Percentiles rank a stretch among this genome's conserved stretches.
phyloP scores from a whole-genome alignment of 1,140 invertebrate genomes.

The Dreissena rostriformis region DNA sequence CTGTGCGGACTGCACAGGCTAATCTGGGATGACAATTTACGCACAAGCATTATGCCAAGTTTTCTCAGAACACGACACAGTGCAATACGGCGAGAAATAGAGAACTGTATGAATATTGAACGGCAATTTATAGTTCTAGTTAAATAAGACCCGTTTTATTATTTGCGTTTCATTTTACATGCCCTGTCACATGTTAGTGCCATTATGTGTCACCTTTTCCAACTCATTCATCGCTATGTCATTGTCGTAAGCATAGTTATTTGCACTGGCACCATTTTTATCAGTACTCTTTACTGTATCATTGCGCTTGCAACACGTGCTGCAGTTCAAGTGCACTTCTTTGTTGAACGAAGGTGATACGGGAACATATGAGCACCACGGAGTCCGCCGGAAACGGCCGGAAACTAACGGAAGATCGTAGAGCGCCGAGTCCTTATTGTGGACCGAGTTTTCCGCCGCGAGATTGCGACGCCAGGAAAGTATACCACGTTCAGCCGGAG shows the following conservation, averaged over 20 bases:
- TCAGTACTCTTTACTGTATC: background rate
- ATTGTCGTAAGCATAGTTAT: slow-evolving; percentile 19
- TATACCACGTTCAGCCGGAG: slow-evolving; percentile 56
- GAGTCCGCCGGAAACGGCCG: slow-evolving; percentile 38
- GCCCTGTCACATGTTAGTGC: too few species aligned
- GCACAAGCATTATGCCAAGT: too few species aligned
- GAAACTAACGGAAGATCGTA: slow-evolving; percentile 58
- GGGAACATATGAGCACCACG: slow-evolving; percentile 57
- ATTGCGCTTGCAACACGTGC: slow-evolving; percentile 24
- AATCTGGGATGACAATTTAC: too few species aligned
- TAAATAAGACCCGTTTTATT: too few species aligned
- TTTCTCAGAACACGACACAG: too few species aligned
- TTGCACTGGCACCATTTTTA: slow-evolving; percentile 22
- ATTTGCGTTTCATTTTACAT: too few species aligned
- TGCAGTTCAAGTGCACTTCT: slow-evolving; percentile 44
- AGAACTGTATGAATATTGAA: too few species aligned
- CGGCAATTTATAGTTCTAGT: too few species aligned
- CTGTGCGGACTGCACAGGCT: too few species aligned
- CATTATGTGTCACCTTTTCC: background rate
- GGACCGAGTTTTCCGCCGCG: background rate
- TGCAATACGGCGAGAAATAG: too few species aligned
- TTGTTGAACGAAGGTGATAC: slow-evolving; percentile 61
- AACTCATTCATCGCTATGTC: slow-evolving; percentile 8
- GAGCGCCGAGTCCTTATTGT: slow-evolving; percentile 20
- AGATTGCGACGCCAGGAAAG: slow-evolving; percentile 52